Evolutionary conservation across 2,797 vertebrate species (phyloP).

Genomic region (Champsocephalus esox): DNA sequence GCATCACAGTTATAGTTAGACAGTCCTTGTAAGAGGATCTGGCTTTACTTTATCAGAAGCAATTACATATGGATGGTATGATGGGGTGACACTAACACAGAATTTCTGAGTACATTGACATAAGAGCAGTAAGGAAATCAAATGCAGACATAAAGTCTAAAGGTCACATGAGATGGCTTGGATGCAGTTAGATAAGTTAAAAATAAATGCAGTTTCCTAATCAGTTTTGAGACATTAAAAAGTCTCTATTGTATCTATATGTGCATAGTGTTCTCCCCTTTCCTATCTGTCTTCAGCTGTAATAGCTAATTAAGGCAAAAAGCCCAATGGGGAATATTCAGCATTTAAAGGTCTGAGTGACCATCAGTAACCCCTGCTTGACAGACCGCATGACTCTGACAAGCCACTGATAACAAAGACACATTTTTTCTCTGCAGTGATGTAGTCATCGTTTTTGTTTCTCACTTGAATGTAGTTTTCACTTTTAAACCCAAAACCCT

Average conservation of each 20-base stretch:
- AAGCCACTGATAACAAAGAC: slow-evolving; percentile 1
- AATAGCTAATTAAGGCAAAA: no score
- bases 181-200: background rate
- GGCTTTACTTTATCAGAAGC: slow-evolving; percentile 38
- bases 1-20: slow-evolving; percentile 35
- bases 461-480: slow-evolving; percentile 45
- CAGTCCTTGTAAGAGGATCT: slow-evolving; percentile 37
- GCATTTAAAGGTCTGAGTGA: background rate
- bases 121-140: slow-evolving; percentile 4
- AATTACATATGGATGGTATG: slow-evolving; percentile 32
- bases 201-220: background rate
- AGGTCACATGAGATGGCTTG: background rate
- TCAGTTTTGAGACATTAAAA: background rate
- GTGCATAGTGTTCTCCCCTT: no score
- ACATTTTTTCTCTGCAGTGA: slow-evolving; percentile 23
- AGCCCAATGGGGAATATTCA: background rate
- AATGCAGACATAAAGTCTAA: background rate
- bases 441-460: slow-evolving; percentile 12
- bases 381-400: background rate
- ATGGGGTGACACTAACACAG: slow-evolving; percentile 13
- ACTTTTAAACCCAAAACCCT: slow-evolving; percentile 29
- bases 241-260: no score
- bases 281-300: no score
- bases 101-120: slow-evolving; percentile 21
- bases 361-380: background rate